Evolutionary conservation across 2,113 vertebrate species (phyloP).

Genomic region (Struthidea cinerea): DNA sequence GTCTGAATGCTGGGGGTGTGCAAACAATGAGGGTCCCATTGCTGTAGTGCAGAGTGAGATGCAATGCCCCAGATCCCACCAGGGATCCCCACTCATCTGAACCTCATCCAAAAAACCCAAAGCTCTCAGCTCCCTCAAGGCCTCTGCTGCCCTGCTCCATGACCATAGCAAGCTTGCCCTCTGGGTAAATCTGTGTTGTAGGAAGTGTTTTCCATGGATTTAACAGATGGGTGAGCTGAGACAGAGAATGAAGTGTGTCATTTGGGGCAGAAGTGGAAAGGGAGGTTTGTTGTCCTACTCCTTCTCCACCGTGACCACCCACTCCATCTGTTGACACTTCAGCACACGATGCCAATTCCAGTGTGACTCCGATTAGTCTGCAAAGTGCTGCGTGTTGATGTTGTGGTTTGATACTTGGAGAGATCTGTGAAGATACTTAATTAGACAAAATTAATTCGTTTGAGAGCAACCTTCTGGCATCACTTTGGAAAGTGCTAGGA

Average conservation of each 20-base stretch:
- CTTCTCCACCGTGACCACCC: neutral
- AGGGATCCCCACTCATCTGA: fast-evolving
- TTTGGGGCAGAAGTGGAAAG: neutral
- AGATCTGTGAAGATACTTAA: slow-evolving; percentile 23
- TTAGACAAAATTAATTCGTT: slow-evolving; percentile 41
- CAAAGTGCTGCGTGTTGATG: slow-evolving; percentile 7
- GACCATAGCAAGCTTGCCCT: neutral
- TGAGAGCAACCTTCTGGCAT: slow-evolving; percentile 28
- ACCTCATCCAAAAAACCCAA: neutral
- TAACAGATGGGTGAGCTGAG: neutral
- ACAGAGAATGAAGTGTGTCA: fast-evolving
- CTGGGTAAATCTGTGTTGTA: neutral
- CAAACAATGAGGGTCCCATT: neutral
- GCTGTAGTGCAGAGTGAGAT: neutral
- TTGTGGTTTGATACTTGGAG: slow-evolving; percentile 25
- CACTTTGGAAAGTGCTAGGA: neutral
- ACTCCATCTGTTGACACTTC: neutral
- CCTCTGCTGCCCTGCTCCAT: fast-evolving
- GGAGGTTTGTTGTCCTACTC: neutral
- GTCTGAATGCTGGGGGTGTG: neutral
- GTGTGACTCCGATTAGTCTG: neutral
- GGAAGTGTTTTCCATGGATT: neutral
- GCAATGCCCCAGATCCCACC: neutral
- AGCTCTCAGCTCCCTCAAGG: neutral
- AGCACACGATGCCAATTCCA: neutral